phyloP scores from a whole-genome alignment of 1,140 invertebrate genomes.

The Steinernema feltiae region DNA sequence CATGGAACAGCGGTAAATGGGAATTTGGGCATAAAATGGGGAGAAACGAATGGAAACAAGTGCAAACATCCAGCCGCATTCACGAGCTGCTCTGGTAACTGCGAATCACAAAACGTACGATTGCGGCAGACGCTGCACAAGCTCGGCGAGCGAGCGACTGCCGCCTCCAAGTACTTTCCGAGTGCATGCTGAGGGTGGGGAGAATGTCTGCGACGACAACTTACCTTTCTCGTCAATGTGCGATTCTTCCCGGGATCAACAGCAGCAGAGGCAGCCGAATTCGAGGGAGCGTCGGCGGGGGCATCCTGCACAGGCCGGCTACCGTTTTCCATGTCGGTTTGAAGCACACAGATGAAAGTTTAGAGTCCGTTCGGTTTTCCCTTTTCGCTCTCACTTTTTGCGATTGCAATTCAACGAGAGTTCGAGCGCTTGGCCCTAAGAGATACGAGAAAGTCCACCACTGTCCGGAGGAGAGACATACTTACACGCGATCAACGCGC shows the following conservation, averaged over 20 bases:
- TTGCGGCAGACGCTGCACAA: too few species aligned
- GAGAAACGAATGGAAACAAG: background rate
- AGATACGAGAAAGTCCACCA: conserved; percentile 4
- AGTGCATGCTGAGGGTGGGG: background rate
- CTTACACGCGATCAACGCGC: background rate
- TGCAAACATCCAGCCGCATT: too few species aligned
- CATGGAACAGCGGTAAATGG: too few species aligned
- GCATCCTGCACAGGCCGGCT: background rate
- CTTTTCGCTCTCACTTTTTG: background rate
- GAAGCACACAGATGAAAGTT: background rate
- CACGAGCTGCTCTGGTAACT: too few species aligned
- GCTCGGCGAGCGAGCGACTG: background rate
- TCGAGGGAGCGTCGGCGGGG: background rate
- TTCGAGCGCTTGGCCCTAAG: conserved; percentile 8
- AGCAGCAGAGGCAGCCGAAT: background rate
- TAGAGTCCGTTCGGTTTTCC: background rate
- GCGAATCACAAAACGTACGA: too few species aligned
- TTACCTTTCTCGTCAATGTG: background rate
- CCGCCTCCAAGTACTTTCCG: background rate
- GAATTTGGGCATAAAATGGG: too few species aligned
- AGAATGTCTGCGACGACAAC: background rate
- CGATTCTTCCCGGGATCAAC: background rate
- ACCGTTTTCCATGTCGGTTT: background rate
- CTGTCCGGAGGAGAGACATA: background rate
- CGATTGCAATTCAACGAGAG: background rate